Evolutionary conservation across 2,888 invertebrate species (phyloP).

Genomic region (Sinopyrophorus schimmeli): DNA sequence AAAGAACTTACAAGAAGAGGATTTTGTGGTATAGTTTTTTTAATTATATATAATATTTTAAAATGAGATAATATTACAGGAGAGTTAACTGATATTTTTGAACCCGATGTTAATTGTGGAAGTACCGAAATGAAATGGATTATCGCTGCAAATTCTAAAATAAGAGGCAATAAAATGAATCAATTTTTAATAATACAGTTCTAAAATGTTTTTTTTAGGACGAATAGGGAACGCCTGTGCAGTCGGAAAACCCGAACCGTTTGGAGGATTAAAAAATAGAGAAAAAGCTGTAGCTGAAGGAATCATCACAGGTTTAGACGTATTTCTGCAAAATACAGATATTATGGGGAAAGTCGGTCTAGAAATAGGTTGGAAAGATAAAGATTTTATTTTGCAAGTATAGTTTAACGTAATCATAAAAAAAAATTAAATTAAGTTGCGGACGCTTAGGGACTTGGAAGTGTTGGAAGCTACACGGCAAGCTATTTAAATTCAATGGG

Average conservation of each 20-base stretch:
- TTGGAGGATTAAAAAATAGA: slow-evolving; percentile 45
- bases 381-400: slow-evolving; percentile 51
- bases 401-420: not conserved
- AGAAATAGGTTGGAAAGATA: slow-evolving; percentile 41
- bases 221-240: slow-evolving; percentile 25
- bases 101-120: slow-evolving; percentile 48
- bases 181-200: not conserved
- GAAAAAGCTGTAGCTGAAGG: slow-evolving; percentile 42
- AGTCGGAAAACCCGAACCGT: slow-evolving; percentile 42
- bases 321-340: slow-evolving; percentile 43
- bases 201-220: slow-evolving; percentile 1
- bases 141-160: slow-evolving; percentile 18
- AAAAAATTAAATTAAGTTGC: too few relatives aligned
- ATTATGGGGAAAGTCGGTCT: slow-evolving; percentile 40
- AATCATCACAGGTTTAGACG: slow-evolving; percentile 42
- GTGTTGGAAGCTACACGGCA: slow-evolving; percentile 44
- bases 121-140: slow-evolving; percentile 47
- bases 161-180: slow-evolving; percentile 1
- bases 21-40: slow-evolving; percentile 33
- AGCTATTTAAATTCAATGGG: slow-evolving; percentile 41
- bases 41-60: slow-evolving; percentile 33
- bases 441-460: slow-evolving; percentile 50
- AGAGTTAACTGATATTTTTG: slow-evolving; percentile 42
- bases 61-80: slow-evolving; percentile 29
- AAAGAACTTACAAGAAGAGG: slow-evolving; percentile 38